phyloP scores from a whole-genome alignment of 2,113 vertebrate species.

The Seriola aureovittata region DNA sequence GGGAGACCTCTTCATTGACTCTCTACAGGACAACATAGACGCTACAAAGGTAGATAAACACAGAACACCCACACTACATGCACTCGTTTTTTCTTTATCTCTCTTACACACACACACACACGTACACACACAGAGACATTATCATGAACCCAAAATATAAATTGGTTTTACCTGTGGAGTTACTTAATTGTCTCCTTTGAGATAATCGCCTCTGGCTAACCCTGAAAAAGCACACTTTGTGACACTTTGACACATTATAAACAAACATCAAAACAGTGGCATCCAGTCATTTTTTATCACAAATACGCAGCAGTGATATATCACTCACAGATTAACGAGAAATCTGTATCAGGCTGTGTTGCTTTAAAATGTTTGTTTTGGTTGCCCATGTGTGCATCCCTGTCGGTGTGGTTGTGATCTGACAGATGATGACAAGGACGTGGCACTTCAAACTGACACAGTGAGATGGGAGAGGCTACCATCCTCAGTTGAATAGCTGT shows the following conservation, averaged over 20 bases:
- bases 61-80: not conserved
- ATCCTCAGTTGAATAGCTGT: slow-evolving; percentile 49
- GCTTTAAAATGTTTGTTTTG: slow-evolving; percentile 54
- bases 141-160: slow-evolving; percentile 24
- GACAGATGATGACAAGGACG: slow-evolving; percentile 62
- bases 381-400: slow-evolving; percentile 4
- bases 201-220: slow-evolving; percentile 25
- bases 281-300: not conserved
- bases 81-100: slow-evolving; percentile 3
- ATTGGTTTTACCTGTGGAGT: slow-evolving; percentile 25
- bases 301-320: slow-evolving; percentile 4
- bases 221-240: slow-evolving; percentile 16
- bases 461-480: slow-evolving; percentile 18
- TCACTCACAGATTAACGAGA: slow-evolving; percentile 31
- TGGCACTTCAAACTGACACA: slow-evolving; percentile 43
- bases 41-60: slow-evolving; percentile 89
- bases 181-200: slow-evolving; percentile 46
- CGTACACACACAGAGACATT: not conserved
- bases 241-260: slow-evolving; percentile 22
- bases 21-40: slow-evolving; percentile 96
- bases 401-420: slow-evolving; percentile 44
- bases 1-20: slow-evolving; percentile 97
- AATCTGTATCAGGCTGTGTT: slow-evolving; percentile 6
- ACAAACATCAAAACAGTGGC: slow-evolving; percentile 57
- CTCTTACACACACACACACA: not conserved